Evolutionary conservation across 2,888 invertebrate genomes (phyloP), one percentile per base, ranked within the genome.

Genomic region (Silvanus unidentatus): DNA sequence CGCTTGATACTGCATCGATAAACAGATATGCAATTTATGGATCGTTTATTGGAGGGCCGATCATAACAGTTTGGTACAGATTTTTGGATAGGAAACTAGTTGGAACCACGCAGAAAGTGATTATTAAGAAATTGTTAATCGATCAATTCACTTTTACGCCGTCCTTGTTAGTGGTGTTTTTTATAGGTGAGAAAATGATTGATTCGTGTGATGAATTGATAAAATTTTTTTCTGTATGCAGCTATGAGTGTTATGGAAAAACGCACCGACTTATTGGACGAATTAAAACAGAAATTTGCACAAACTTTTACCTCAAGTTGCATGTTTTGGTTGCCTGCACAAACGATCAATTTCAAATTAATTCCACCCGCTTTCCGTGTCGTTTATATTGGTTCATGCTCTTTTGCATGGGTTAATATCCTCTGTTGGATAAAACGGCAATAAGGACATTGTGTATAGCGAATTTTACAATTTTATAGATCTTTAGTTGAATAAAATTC

Each of bases 381-480:
- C 0, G 78, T 84, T 1, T 92, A 86, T 62, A 86, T 92, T 16
- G 86, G 88, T 0, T 72, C 80, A 0, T 86, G 84, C 39, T 84
- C 89, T 1, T 86, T 91, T 58, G 68, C 84, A 15, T 92, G 91
- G 91, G 85, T 88, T 45, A 91, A 91, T 63, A 84, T 91, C 43
- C 72, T 92, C 15, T 90, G 89, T 64, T 87, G 83, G 69, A 80
- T 90, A 48, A 91, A 91, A 65, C 72, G 87, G 43, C 79, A 79
- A 44, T 49, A 48, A 39, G n/a, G 39, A 46, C 39, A 34, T 34
- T 34, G 10, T 34, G 10, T 34, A 5, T 34, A 34, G 5, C 11
- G 10, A 13, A n/a, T n/a, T n/a, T n/a, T n/a, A n/a, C n/a, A n/a
- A n/a, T n/a, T n/a, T n/a, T n/a, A n/a, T n/a, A n/a, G n/a, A n/a